Evolutionary conservation across 2,888 invertebrate species (phyloP).

Genomic region (Stomorhina lunata): DNA sequence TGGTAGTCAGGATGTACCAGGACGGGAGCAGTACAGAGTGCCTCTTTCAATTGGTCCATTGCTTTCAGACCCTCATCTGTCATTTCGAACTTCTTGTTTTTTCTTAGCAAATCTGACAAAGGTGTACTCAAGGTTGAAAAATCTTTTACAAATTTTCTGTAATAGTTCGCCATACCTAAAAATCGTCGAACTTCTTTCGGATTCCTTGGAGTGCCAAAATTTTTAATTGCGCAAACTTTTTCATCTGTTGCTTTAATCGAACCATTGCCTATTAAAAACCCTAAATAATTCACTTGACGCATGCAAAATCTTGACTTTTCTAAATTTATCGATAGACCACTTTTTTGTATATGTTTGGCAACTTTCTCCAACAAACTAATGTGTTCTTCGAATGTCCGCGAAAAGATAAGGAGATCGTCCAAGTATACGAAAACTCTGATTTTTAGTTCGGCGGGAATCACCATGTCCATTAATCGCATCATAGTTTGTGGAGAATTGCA

Average conservation of each 20-base stretch:
- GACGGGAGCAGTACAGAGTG: neutral
- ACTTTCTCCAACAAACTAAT: too few relatives aligned
- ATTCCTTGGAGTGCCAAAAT: too few relatives aligned
- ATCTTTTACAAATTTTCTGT: constrained; percentile 25
- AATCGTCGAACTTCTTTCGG: constrained; percentile 28
- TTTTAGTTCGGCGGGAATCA: constrained; percentile 13
- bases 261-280: constrained; percentile 37
- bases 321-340: constrained; percentile 37
- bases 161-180: constrained; percentile 31
- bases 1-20: neutral
- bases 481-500: constrained; percentile 43
- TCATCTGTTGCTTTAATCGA: too few relatives aligned
- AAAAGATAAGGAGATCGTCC: constrained; percentile 33
- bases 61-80: neutral
- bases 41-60: neutral
- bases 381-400: too few relatives aligned
- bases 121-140: neutral
- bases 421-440: constrained; percentile 33
- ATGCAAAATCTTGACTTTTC: constrained; percentile 32
- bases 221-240: too few relatives aligned
- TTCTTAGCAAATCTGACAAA: neutral
- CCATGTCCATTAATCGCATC: constrained; percentile 37
- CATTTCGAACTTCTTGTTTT: constrained; percentile 7
- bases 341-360: too few relatives aligned
- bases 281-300: constrained; percentile 22